Base-by-base conservation (phyloP, 2,888 invertebrate species). In the Chrysotoxum bicinctum region DNA sequence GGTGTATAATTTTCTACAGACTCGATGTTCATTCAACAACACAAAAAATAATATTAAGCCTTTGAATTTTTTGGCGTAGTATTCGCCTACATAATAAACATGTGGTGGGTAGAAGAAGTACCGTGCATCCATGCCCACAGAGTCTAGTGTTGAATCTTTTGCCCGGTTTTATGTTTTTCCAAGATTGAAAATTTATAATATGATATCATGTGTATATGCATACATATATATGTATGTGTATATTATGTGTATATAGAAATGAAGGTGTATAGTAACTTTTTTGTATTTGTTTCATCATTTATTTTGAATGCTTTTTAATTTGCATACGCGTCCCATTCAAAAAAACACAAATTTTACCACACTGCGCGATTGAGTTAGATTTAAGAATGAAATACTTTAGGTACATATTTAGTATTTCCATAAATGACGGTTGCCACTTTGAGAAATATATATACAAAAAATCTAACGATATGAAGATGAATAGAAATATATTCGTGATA, bases 41-140 rank as follows among this genome's bases (percentile, higher is more conserved):
- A 37, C 26, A 60, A 62, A 69, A 30, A 52, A 77, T 37, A 69
- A 21, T 37, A 58, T 37, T 58, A 58, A 62, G 50, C 66, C 72
- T 76, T 58, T 73, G 56, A 80, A 81, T 85, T 85, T 85, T 85
- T 85, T 85, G 85, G 85, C 85, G 81, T 85, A 85, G 85, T 85
- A 85, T 85, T 85, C 85, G 85, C 85, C 85, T 80, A 85, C 85
- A 76, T 72, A 66, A 35, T 35, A 35, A 35, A 80, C 45, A 60
- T 84, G 85, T 85, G 85, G 85, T 85, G 85, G 85, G 85, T 50
- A 85, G 85, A 81, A 68, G 54, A 76, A 81, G 76, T 85, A 85
- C 81, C 72, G 85, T 85, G 85, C 85, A 80, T 76, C 26, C 85
- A 75, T 81, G 76, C 85, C 80, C 85, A 85, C 80, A 85, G 85